Conservation (phyloP, 2,113 vertebrate species). For the Spilogale gracilis region DNA sequence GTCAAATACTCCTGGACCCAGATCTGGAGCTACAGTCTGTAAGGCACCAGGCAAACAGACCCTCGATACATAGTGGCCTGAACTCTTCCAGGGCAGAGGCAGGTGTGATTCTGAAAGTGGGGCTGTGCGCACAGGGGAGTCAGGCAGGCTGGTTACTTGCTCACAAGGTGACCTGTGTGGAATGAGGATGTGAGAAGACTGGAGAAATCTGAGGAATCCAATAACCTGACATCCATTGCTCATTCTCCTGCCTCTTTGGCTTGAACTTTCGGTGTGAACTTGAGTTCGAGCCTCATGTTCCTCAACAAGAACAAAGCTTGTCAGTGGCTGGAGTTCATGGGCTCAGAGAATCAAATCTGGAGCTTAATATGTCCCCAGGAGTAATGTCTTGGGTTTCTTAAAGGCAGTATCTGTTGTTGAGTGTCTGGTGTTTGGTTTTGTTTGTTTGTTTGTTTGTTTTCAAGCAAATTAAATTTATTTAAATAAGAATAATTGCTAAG, state of each 20-base stretch:
- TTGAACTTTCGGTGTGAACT: neutral
- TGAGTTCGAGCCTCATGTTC: neutral
- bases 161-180: neutral
- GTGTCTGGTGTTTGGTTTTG: too few relatives aligned
- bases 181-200: neutral
- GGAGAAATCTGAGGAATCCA: neutral
- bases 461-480: neutral
- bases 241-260: neutral
- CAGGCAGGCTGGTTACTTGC: too few relatives aligned
- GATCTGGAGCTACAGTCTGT: neutral
- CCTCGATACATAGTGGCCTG: accelerated
- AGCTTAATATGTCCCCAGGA: neutral
- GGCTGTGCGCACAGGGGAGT: neutral
- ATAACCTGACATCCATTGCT: neutral
- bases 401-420: neutral
- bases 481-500: neutral
- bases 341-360: neutral
- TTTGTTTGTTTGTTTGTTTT: too few relatives aligned
- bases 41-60: neutral
- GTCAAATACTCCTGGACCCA: neutral
- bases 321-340: neutral
- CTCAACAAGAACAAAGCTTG: neutral
- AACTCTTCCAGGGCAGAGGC: neutral
- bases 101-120: neutral
- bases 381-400: neutral